Evolutionary conservation across 2,113 vertebrate genomes (phyloP), one percentile per base, ranked within the genome.

Genomic region (Psammodynastes pulverulentus): DNA sequence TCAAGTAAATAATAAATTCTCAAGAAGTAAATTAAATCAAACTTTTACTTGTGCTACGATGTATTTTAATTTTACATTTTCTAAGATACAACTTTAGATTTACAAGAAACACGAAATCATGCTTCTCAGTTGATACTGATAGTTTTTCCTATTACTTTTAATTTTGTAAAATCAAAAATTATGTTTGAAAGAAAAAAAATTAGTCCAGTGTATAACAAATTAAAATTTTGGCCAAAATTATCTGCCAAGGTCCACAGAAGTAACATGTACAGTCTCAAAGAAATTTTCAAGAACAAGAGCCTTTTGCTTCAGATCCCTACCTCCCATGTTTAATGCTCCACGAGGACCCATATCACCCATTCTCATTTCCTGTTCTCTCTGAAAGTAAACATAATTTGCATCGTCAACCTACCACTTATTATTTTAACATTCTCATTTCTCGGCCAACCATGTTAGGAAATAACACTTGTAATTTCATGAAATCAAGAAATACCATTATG

Each of bases 341-440:
- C 99, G 98, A 97, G 98, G 98, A 98, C 99, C 99, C 98, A 99
- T 98, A 98, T 99, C 99, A 98, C 98, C 98, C 98, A 98, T 98
- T 98, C 99, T 99, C 99, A 99, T 98, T 98, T 99, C 99, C 99
- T 99, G 98, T 98, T 99, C 99, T 98, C 98, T 99, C 99, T 99
- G 99, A 97, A 99, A 99, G 98, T 96, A 98, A 98, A 98, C 97
- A 99, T 98, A 98, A 97, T 98, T 98, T 97, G 97, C 95, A 98
- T 95, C 95, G 95, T 98, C 98, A 98, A 98, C 98, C 98, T 98
- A 97, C 96, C 89, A 93, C 91, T 97, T 97, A 95, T 97, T 93
- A 97, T 45, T 97, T 96, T 94, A 96, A 91, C 97, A 96, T 97
- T 96, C 96, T 96, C 94, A 96, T 96, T 94, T 95, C 97, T 95